phyloP scores from a whole-genome alignment of 2,797 vertebrate species.

The Karalla daura region DNA sequence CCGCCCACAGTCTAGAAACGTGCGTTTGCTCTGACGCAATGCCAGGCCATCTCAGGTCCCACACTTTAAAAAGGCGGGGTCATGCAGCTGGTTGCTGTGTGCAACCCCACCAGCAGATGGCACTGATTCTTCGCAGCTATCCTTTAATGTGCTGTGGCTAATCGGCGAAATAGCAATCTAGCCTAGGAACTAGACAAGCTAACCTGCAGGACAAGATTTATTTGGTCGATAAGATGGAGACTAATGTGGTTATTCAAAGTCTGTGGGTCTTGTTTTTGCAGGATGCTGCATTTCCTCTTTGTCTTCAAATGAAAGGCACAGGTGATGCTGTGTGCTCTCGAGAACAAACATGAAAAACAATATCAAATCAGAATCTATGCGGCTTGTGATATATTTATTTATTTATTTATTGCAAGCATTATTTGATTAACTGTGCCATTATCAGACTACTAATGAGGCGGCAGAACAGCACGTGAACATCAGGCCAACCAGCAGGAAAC shows the following conservation, averaged over 20 bases:
- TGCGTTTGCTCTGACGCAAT: too few relatives aligned
- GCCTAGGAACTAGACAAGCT: not conserved
- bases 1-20: too few relatives aligned
- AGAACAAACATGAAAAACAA: not conserved
- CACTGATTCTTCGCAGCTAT: too few relatives aligned
- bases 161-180: slow-evolving; percentile 8
- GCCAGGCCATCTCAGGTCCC: too few relatives aligned
- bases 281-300: not conserved
- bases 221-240: not conserved
- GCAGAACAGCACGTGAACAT: slow-evolving; percentile 55
- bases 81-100: too few relatives aligned
- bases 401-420: slow-evolving; percentile 13
- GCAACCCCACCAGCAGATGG: too few relatives aligned
- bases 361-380: slow-evolving; percentile 13
- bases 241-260: not conserved
- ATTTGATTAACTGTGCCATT: slow-evolving; percentile 58
- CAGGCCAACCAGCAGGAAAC: slow-evolving; percentile 70
- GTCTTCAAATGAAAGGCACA: not conserved
- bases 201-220: not conserved
- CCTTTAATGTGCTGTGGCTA: slow-evolving; percentile 1
- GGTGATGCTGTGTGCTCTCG: not conserved
- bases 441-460: slow-evolving; percentile 62
- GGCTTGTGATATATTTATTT: too few relatives aligned
- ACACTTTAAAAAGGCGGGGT: too few relatives aligned
- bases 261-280: not conserved